A percentile compares a stretch with the other conserved stretches of the same genome.
These are phyloP conservation scores for Molothrus ater DNA, from an alignment of 2,797 vertebrate genomes.

Conservation along the genomic window DNA sequence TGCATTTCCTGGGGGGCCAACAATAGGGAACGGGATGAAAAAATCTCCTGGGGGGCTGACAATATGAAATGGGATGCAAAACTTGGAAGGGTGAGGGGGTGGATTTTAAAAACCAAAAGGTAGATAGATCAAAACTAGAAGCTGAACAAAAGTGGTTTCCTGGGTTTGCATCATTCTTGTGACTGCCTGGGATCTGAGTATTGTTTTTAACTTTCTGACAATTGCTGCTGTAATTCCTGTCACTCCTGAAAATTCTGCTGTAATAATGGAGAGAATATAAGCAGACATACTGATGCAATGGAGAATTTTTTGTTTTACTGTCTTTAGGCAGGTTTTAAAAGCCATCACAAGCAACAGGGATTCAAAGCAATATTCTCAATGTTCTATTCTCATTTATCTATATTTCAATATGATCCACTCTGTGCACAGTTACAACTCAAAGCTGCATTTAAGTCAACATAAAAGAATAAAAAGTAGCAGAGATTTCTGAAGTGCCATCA, in stretches of 20 bases:
- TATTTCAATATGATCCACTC: neutral
- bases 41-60: neutral
- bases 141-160: conserved; percentile 4
- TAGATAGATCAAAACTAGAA: neutral
- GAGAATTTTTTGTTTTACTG: neutral
- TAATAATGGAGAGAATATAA: neutral
- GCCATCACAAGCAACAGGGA: neutral
- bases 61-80: neutral
- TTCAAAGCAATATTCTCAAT: neutral
- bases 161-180: conserved; percentile 4
- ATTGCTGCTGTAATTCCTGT: neutral
- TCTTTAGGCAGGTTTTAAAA: neutral
- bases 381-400: neutral
- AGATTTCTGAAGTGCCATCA: neutral
- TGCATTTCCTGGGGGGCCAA: neutral
- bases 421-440: neutral
- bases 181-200: neutral
- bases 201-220: neutral
- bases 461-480: neutral
- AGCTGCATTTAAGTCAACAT: neutral
- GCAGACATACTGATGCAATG: neutral
- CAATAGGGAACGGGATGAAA: neutral
- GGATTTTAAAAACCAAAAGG: conserved; percentile 1
- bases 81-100: neutral
- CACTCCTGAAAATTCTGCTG: neutral